Evolutionary conservation across 2,797 vertebrate species (phyloP), one percentile per base, ranked within the genome.

Genomic region (Cynopterus sphinx): DNA sequence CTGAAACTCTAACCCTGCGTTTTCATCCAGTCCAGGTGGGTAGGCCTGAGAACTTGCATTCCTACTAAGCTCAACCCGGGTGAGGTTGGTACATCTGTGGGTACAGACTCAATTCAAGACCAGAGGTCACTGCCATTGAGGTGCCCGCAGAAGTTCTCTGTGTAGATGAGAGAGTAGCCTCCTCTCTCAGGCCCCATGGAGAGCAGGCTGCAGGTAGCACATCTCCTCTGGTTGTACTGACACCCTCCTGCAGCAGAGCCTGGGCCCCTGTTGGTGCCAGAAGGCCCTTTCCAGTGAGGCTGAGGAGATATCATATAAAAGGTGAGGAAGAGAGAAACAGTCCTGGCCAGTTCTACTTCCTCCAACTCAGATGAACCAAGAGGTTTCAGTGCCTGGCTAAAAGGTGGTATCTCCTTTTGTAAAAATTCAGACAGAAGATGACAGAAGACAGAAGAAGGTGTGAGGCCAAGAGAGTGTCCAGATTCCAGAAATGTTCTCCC

Each of bases 101-200:
- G 31, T 6, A 5, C 24, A 51, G 17, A 16, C 70, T 9, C 12
- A 39, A 57, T 4, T 12, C 1, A 1, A 28, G 33, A 53, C 55
- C 63, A 11, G 55, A 26, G 16, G 17, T 33, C 24, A 22, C 21
- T 5, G 7, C 36, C 19, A 2, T 0, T 0, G 49, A 46, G 17
- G 43, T 41, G 65, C 13, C 63, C 6, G 0, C 9, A 16, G n/a
- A 53, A 33, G 26, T 22, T 59, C 16, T 26, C 36, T 6, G 24
- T 59, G 17, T 31, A 1, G 8, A 46, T 2, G 26, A 41, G 19
- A 51, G 24, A 77, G 49, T 4, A 3, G 31, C 4, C 5, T 19
- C n/a, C 41, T 49, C 7, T 28, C 1, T 49, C 41, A 2, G 41
- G 6, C 39, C 19, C 41, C 9, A 15, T 10, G 6, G 57, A 39